Evolutionary conservation across 2,888 invertebrate species (phyloP).

Genomic region (Trichogramma dendrolimi): DNA sequence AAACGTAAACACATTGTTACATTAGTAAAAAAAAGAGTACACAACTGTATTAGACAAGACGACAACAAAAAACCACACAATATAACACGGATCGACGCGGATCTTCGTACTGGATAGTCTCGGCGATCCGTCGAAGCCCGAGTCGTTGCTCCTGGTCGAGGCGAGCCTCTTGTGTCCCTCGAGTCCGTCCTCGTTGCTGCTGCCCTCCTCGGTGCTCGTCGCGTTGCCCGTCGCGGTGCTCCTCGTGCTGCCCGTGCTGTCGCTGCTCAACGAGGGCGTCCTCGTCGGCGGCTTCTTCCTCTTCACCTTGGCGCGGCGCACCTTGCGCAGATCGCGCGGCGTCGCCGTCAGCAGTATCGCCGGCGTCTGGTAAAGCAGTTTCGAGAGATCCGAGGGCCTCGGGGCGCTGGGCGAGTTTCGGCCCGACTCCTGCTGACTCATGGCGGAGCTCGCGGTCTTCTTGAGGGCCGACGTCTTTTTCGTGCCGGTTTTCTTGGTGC

Average conservation of each 20-base stretch:
- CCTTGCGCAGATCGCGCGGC: conserved; percentile 47
- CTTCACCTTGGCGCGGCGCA: conserved; percentile 46
- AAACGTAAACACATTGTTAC: too few relatives aligned
- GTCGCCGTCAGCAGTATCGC: conserved; percentile 47
- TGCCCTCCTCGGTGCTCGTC: conserved; percentile 42
- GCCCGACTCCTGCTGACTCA: conserved; percentile 32
- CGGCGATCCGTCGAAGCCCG: conserved; percentile 66
- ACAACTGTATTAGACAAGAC: not conserved
- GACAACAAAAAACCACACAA: not conserved
- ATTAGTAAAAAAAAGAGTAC: conserved; percentile 10
- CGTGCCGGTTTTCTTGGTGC: conserved; percentile 24
- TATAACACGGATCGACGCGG: not conserved
- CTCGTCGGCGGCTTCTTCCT: conserved; percentile 44
- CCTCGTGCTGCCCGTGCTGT: conserved; percentile 47
- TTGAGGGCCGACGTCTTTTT: conserved; percentile 39
- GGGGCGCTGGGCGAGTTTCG: conserved; percentile 39
- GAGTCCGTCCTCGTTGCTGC: conserved; percentile 53
- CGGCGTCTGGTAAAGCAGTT: conserved; percentile 49
- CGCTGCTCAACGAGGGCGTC: conserved; percentile 44
- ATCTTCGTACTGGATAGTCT: conserved; percentile 48
- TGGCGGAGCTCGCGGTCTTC: conserved; percentile 25
- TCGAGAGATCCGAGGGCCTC: conserved; percentile 45
- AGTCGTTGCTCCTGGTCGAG: conserved; percentile 78
- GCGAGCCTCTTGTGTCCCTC: conserved; percentile 56
- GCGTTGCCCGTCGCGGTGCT: conserved; percentile 41